phyloP scores from a whole-genome alignment of 2,113 vertebrate genomes.

The Prionailurus viverrinus region DNA sequence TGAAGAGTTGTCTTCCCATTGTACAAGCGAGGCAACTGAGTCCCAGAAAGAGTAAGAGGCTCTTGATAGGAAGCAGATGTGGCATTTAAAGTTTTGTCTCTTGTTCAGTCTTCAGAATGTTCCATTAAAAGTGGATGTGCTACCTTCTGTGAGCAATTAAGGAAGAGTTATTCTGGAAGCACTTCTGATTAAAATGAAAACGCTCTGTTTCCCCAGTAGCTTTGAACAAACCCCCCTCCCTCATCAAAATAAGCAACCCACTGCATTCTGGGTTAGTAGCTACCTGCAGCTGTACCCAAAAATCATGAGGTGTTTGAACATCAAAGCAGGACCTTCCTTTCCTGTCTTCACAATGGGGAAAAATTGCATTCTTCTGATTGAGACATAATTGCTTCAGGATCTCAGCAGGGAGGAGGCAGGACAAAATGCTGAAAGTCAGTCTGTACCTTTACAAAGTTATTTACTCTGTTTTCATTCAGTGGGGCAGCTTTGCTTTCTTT shows the following conservation, averaged over 20 bases:
- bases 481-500: not conserved
- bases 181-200: constrained; percentile 30
- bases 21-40: not conserved
- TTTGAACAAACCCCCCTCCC: not conserved
- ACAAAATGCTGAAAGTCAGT: not conserved
- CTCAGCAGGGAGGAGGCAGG: not conserved
- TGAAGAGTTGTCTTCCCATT: not conserved
- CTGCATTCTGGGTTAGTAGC: not conserved
- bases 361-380: not conserved
- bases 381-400: not conserved
- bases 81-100: not conserved
- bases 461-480: not conserved
- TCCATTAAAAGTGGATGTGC: not conserved
- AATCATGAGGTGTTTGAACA: not conserved
- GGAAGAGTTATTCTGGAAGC: constrained; percentile 34
- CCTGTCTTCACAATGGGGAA: not conserved
- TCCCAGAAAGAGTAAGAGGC: not conserved
- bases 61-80: not conserved
- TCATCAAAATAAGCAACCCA: not conserved
- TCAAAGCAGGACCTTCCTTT: not conserved
- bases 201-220: not conserved
- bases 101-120: not conserved
- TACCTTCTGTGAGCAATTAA: not conserved
- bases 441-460: not conserved
- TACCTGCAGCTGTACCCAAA: not conserved